Evolutionary conservation across 1,140 invertebrate genomes (phyloP), one percentile per base, ranked within the genome.

Genomic region (Rhynchophorus ferrugineus): DNA sequence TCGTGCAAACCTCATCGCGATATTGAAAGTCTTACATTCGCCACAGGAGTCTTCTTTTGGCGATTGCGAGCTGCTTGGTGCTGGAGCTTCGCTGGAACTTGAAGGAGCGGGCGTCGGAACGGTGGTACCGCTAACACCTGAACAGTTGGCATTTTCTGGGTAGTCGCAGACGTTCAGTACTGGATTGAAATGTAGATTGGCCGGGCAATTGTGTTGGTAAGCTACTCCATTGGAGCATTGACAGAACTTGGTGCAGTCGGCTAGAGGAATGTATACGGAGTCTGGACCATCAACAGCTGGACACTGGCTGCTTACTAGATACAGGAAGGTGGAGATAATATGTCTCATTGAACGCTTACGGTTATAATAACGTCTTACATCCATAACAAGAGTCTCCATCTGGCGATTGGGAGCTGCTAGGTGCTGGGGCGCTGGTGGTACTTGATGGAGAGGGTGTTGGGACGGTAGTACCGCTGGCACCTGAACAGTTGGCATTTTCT

Each of bases 161-260:
- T 70, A 81, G 61, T 81, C 79, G 57, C 80, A 82, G 3, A 73
- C 67, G 56, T 70, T 67, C 1, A 68, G 53, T 3, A 56, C 24
- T 1, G 71, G 57, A 59, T 81, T 78, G 62, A 79, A 82, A 43
- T 74, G 71, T 1, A 80, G 61, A 2, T 64, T 69, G 1, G 50
- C 46, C 0, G 74, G 72, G 57, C 81, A 82, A 3, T 43, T 9
- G 58, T 70, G 69, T 9, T 69, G 57, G 19, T 75, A 66, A 1
- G 75, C 67, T 13, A 59, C 42, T 2, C 75, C 75, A 3, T 65
- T 68, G 1, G 71, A 67, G 54, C 81, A 84, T 20, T 74, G 69
- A 59, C 77, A 82, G 59, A 78, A 84, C 44, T 68, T 73, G 1
- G 64, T 59, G 55, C 81, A 83, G 49, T 77, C 69, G 3, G 59